Conservation (phyloP, 2,797 vertebrate genomes). For the Chaetodon trifasciatus region DNA sequence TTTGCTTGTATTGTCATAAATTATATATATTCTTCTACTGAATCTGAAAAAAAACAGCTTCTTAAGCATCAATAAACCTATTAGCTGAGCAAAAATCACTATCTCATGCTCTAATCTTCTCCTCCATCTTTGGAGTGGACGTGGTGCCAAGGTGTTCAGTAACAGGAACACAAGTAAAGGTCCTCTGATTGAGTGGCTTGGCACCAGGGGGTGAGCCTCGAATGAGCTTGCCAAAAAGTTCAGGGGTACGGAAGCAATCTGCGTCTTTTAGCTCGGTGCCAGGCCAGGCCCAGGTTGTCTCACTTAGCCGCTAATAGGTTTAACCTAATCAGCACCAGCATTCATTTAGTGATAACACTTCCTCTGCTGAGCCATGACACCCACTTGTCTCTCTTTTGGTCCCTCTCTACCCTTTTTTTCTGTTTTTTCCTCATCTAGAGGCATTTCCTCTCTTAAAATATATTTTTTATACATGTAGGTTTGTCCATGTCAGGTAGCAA, state of each 20-base stretch:
- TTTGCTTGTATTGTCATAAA: slow-evolving; percentile 20
- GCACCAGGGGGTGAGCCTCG: slow-evolving; percentile 43
- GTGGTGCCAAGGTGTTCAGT: slow-evolving; percentile 51
- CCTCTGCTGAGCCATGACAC: slow-evolving; percentile 66
- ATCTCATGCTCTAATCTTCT: slow-evolving; percentile 38
- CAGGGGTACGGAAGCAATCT: slow-evolving; percentile 46
- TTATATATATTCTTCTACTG: background rate
- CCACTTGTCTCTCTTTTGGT: slow-evolving; percentile 15
- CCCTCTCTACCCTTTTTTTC: slow-evolving; percentile 3
- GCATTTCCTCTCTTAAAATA: background rate
- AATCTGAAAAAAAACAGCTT: slow-evolving; percentile 24
- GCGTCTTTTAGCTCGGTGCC: slow-evolving; percentile 47
- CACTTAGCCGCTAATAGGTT: slow-evolving; percentile 79
- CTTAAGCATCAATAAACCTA: background rate
- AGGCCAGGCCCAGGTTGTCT: slow-evolving; percentile 53
- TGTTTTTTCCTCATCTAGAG: background rate
- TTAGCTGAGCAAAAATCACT: slow-evolving; percentile 37
- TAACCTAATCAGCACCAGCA: slow-evolving; percentile 75
- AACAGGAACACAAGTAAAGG: slow-evolving; percentile 52
- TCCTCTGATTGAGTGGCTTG: slow-evolving; percentile 45
- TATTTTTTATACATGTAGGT: background rate
- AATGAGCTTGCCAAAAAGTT: slow-evolving; percentile 59
- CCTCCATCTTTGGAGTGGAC: slow-evolving; percentile 34
- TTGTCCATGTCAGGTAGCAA: background rate
- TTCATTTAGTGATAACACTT: slow-evolving; percentile 72